phyloP scores from a whole-genome alignment of 2,888 invertebrate species.

The Caenorhabditis angaria region DNA sequence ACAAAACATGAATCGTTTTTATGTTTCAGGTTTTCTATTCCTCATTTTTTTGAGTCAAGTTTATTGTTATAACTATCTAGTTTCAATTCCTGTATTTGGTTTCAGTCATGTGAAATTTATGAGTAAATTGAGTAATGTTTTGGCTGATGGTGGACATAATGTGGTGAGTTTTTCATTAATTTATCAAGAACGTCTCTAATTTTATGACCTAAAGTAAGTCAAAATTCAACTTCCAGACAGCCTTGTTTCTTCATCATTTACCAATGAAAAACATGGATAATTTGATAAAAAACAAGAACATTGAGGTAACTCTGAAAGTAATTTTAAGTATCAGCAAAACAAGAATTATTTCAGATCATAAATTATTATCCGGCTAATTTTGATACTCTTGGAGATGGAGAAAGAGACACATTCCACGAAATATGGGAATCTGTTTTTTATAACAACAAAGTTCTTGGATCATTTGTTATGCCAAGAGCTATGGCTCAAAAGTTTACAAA shows the following conservation, averaged over 20 bases:
- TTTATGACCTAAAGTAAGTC: too few relatives aligned
- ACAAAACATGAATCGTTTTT: too few relatives aligned
- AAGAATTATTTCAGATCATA: neutral
- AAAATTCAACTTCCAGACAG: neutral
- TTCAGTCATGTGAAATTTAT: constrained; percentile 37
- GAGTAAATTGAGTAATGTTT: constrained; percentile 35
- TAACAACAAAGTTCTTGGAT: neutral
- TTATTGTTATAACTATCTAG: constrained; percentile 17
- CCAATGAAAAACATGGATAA: neutral
- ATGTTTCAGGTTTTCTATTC: too few relatives aligned
- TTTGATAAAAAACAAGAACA: neutral
- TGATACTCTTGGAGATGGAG: neutral
- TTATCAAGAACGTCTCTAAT: constrained; percentile 7
- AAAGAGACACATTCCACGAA: neutral
- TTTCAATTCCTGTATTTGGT: constrained; percentile 29
- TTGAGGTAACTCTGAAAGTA: neutral
- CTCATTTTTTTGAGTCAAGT: neutral
- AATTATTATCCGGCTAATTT: neutral
- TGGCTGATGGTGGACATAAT: constrained; percentile 42
- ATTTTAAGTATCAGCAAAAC: too few relatives aligned
- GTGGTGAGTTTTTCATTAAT: constrained; percentile 28
- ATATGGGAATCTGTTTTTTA: neutral
- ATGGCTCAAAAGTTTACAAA: neutral
- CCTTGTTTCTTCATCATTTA: neutral
- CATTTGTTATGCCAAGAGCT: neutral